Evolutionary conservation across 2,797 vertebrate genomes (phyloP), one percentile per base, ranked within the genome.

Genomic region (Bucorvus abyssinicus): DNA sequence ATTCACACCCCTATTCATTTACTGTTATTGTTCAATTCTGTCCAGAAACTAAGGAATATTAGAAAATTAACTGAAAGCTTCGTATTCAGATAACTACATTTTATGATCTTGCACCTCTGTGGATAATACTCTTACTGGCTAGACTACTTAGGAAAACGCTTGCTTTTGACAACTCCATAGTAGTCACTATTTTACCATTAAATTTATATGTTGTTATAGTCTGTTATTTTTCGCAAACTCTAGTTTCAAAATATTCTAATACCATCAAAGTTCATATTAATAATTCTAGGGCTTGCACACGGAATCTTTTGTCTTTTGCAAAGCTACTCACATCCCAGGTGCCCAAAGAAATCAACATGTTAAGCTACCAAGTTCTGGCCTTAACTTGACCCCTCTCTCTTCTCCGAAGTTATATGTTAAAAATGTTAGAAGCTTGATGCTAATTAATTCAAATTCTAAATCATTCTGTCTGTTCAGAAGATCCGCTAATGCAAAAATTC

Each of bases 391-490:
- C 36, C 4, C 6, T 34, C 7, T 42, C 30, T 83, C n/a, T 63
- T 80, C 32, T 79, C 30, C 12, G 47, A 83, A 93, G 40, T 64
- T 70, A n/a, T 27, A n/a, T 59, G 40, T 55, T 64, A 82, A 87
- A 85, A 91, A 49, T 29, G 7, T 89, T 80, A 81, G 86, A 87
- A 94, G 10, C 7, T 47, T 89, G 45, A 87, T 89, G 34, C 45
- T 94, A 91, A 90, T 90, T 85, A 95, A 87, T 89, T 67, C 7
- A 91, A 71, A 76, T 70, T 89, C 36, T 71, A 89, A 73, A 79
- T 84, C 94, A 92, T 80, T 82, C 32, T 95, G 36, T 30, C 36
- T 76, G 24, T 89, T 94, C 56, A 34, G 45, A 81, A 65, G 30
- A 76, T 45, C 27, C 8, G 6, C 20, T 95, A 88, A 86, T 82